Percentiles rank a stretch among this genome's conserved stretches.
These are phyloP conservation scores for Mustela lutreola DNA, from an alignment of 2,113 vertebrate genomes.

Conservation along the genomic window DNA sequence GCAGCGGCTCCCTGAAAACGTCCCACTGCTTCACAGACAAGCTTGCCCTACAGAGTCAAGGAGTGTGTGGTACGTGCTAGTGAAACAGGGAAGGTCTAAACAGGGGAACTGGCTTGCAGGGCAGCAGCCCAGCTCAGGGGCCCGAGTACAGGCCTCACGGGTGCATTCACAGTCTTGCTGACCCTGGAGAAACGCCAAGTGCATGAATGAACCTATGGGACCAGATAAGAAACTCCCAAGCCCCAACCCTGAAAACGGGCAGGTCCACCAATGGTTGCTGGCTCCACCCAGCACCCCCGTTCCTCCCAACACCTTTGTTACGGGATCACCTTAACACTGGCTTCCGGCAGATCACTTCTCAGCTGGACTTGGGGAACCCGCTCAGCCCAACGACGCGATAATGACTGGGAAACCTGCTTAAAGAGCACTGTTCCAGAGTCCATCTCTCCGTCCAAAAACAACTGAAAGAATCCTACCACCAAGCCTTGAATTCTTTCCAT, in stretches of 20 bases:
- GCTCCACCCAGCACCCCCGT: not conserved
- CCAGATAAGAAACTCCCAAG: not conserved
- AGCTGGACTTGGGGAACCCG: not conserved
- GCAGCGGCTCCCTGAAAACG: not conserved
- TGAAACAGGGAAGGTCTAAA: not conserved
- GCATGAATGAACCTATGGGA: accelerated
- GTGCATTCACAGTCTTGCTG: not conserved
- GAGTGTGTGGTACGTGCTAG: not conserved
- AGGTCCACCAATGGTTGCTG: accelerated
- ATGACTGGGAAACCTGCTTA: not conserved
- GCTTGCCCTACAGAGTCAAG: not conserved
- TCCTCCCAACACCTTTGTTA: not conserved
- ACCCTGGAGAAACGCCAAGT: not conserved
- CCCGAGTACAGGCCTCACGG: not conserved
- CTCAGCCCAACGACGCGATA: not conserved
- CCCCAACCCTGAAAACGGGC: not conserved
- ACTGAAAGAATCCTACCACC: not conserved
- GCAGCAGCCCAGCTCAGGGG: not conserved
- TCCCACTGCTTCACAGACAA: not conserved
- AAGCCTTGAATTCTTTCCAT: not conserved
- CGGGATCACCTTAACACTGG: not conserved
- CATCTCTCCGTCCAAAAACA: not conserved
- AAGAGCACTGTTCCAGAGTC: not conserved
- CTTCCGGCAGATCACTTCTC: not conserved
- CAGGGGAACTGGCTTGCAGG: not conserved